phyloP scores from a whole-genome alignment of 2,113 vertebrate species.

The Stegastes partitus region DNA sequence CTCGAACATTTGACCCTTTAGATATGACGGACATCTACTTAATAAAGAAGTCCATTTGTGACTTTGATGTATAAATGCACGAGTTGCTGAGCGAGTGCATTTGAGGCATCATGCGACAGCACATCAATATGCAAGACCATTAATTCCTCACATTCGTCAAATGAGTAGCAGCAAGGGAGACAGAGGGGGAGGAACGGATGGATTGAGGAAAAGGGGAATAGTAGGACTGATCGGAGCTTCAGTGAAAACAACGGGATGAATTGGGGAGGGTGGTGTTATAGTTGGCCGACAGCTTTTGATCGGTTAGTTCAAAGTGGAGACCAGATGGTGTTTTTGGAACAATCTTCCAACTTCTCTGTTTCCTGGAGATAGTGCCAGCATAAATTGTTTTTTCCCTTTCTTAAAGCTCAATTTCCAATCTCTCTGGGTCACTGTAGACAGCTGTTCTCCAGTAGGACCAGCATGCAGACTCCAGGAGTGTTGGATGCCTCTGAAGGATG shows the following conservation, averaged over 20 bases:
- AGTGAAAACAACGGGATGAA: constrained; percentile 63
- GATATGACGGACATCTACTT: constrained; percentile 61
- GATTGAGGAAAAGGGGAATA: constrained; percentile 27
- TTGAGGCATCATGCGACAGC: constrained; percentile 40
- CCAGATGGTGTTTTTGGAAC: constrained; percentile 85
- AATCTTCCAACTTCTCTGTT: constrained; percentile 80
- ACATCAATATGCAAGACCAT: constrained; percentile 74
- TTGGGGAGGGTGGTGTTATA: constrained; percentile 48
- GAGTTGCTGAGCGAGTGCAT: constrained; percentile 52
- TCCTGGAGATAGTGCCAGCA: constrained; percentile 67
- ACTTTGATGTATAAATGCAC: constrained; percentile 82
- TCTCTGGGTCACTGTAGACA: constrained; percentile 78
- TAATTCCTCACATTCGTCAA: constrained; percentile 74
- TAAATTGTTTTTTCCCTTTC: constrained; percentile 72
- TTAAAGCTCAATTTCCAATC: constrained; percentile 81
- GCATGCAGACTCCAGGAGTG: constrained; percentile 64
- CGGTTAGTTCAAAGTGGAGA: constrained; percentile 84
- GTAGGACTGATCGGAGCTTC: constrained; percentile 33
- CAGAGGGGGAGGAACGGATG: constrained; percentile 16
- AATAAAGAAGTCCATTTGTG: constrained; percentile 68
- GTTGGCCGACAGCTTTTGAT: constrained; percentile 84
- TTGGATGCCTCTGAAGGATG: constrained; percentile 46
- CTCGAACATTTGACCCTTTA: constrained; percentile 45
- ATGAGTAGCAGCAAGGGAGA: constrained; percentile 30
- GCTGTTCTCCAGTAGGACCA: constrained; percentile 78